Evolutionary conservation across 2,888 invertebrate species (phyloP).

Genomic region (Nephrotoma flavescens): DNA sequence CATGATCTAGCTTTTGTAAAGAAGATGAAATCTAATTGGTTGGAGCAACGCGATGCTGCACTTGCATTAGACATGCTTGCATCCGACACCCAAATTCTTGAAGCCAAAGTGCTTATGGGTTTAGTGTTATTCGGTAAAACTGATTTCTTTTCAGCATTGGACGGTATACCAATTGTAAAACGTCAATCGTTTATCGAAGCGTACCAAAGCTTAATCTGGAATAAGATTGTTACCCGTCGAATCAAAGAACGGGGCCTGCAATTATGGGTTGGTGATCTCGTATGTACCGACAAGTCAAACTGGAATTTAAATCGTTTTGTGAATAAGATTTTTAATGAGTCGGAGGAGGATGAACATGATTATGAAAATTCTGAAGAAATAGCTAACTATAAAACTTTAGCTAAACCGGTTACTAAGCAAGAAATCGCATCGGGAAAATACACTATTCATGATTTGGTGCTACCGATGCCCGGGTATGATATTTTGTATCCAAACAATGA

Average conservation of each 20-base stretch:
- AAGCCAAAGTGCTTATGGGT: constrained; percentile 53
- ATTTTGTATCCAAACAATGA: constrained; percentile 67
- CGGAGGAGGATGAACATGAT: constrained; percentile 9
- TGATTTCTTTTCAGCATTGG: constrained; percentile 46
- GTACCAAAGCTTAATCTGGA: constrained; percentile 92
- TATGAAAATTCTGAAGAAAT: constrained; percentile 8
- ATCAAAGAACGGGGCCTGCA: constrained; percentile 51
- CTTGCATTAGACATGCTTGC: constrained; percentile 39
- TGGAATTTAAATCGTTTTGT: neutral
- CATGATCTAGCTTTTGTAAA: constrained; percentile 42
- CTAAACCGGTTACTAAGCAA: constrained; percentile 47
- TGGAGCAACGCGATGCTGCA: constrained; percentile 42
- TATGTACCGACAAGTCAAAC: constrained; percentile 27
- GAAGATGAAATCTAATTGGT: constrained; percentile 49
- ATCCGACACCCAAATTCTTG: constrained; percentile 37
- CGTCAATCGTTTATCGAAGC: constrained; percentile 84
- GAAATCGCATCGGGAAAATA: constrained; percentile 48
- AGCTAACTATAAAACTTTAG: constrained; percentile 21
- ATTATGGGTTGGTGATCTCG: constrained; percentile 65
- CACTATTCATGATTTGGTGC: constrained; percentile 57
- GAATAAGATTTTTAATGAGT: constrained; percentile 11
- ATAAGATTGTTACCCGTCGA: constrained; percentile 62
- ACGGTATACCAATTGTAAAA: constrained; percentile 60
- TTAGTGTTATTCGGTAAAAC: constrained; percentile 38
- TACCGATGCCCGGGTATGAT: constrained; percentile 77